Conservation (phyloP, 1,140 invertebrate species). For the Solenopsis invicta region DNA sequence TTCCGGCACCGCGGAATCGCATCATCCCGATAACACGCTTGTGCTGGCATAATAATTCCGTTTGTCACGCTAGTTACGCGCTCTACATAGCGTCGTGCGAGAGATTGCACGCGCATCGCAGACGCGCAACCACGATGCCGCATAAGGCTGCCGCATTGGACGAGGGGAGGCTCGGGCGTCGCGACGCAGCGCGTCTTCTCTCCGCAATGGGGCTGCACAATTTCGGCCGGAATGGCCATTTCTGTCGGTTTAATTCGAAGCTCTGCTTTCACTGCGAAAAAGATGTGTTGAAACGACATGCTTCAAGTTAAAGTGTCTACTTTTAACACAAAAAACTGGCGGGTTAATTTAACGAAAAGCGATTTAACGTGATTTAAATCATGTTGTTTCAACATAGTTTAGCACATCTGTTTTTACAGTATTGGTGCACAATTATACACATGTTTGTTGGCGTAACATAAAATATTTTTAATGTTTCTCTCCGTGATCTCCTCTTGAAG, state of each 20-base stretch:
- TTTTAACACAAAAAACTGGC: too few relatives aligned
- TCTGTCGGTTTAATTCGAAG: background rate
- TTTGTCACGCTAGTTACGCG: conserved; percentile 82
- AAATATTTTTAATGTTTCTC: background rate
- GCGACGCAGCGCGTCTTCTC: conserved; percentile 36
- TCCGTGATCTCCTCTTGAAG: background rate
- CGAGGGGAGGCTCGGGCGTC: background rate
- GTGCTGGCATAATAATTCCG: conserved; percentile 81
- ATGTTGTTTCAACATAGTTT: too few relatives aligned
- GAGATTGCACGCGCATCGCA: conserved; percentile 57
- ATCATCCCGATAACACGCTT: conserved; percentile 71
- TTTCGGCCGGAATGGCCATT: background rate
- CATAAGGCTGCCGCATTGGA: conserved; percentile 52
- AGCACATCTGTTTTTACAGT: too few relatives aligned
- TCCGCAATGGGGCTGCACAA: background rate
- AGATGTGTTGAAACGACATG: too few relatives aligned
- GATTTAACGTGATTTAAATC: too few relatives aligned
- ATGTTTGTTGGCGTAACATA: background rate
- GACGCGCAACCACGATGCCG: conserved; percentile 26
- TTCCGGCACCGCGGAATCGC: conserved; percentile 64
- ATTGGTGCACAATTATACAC: too few relatives aligned
- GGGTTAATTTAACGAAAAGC: too few relatives aligned
- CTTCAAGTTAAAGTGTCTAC: too few relatives aligned
- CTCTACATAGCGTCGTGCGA: conserved; percentile 77
- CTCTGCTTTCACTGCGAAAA: background rate